Evolutionary conservation across 1,140 invertebrate species (phyloP).

Genomic region (Trachymyrmex septentrionalis): DNA sequence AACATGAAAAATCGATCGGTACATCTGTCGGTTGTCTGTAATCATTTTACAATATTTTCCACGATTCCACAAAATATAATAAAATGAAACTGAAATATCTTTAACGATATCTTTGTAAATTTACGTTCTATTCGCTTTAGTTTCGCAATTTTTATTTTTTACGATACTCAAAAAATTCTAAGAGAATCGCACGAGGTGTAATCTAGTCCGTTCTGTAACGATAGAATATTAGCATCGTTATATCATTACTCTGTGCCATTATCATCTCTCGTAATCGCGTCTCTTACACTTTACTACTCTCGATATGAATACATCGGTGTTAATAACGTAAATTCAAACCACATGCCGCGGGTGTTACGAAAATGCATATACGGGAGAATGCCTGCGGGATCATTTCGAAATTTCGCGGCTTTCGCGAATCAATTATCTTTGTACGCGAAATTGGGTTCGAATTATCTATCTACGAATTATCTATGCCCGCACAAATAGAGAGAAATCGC

Average conservation of each 20-base stretch:
- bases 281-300: slow-evolving; percentile 41
- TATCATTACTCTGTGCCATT: slow-evolving; percentile 49
- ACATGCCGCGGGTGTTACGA: slow-evolving; percentile 19
- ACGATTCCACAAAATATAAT: background rate
- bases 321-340: slow-evolving; percentile 38
- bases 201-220: background rate
- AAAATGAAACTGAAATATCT: slow-evolving; percentile 1
- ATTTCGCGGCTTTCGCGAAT: slow-evolving; percentile 15
- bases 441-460: slow-evolving; percentile 46
- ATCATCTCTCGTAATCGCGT: slow-evolving; percentile 43
- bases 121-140: background rate
- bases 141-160: background rate
- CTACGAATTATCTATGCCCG: slow-evolving; percentile 19
- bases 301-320: slow-evolving; percentile 53
- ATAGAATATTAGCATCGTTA: slow-evolving; percentile 47
- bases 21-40: background rate
- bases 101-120: background rate
- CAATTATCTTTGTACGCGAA: slow-evolving; percentile 27
- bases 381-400: slow-evolving; percentile 7
- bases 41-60: background rate
- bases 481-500: slow-evolving; percentile 49
- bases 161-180: background rate
- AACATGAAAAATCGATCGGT: background rate
- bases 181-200: background rate
- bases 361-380: slow-evolving; percentile 9